Percentiles rank a stretch among this genome's conserved stretches.
Conservation (phyloP, 2,113 vertebrate genomes). For the Microcebus ravelobensis region DNA sequence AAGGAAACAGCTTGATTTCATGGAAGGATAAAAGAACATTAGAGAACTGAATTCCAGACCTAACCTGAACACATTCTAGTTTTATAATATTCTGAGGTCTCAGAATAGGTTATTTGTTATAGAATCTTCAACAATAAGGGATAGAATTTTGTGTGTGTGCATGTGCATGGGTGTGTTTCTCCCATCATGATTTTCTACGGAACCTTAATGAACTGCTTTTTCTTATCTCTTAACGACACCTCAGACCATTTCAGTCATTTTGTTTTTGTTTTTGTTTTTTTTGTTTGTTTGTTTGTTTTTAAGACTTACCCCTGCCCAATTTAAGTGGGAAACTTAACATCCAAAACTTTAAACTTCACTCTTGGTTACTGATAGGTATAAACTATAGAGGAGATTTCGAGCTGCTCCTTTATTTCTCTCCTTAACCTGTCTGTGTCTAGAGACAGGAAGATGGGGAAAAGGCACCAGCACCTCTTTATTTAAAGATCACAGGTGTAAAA, state of each 20-base stretch:
- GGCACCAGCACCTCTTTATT: neutral
- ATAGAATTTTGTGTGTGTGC: neutral
- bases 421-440: neutral
- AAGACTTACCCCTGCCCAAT: neutral
- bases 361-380: neutral
- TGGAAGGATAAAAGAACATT: neutral
- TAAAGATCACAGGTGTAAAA: neutral
- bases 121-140: neutral
- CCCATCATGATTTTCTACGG: neutral
- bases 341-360: neutral
- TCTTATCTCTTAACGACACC: neutral
- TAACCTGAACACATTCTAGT: neutral
- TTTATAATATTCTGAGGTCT: neutral
- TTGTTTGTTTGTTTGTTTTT: neutral
- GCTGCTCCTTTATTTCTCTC: neutral
- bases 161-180: neutral
- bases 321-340: neutral
- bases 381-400: neutral
- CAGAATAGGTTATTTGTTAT: neutral
- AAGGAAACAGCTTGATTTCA: neutral
- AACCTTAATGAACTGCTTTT: neutral
- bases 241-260: neutral
- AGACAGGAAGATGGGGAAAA: neutral
- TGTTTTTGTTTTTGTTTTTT: neutral
- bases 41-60: neutral